Base-by-base conservation (phyloP, 2,797 vertebrate genomes). In the Gymnothorax reevesii region DNA sequence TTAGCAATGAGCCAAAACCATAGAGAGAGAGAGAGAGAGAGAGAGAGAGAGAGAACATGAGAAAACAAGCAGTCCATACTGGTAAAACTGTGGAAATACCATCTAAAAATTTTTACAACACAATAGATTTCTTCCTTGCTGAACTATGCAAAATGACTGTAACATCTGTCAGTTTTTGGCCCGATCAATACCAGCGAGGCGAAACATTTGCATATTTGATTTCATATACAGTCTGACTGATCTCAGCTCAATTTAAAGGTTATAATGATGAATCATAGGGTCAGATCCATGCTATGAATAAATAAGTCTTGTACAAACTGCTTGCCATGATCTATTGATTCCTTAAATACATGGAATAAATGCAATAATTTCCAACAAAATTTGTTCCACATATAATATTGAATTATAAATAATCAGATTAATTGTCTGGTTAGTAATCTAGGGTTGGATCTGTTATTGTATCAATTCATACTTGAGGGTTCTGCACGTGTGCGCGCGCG, bases 171-270 rank as follows among this genome's bases (percentile, higher is more conserved):
- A 79, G 4, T 84, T 77, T 85, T 73, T 88, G 27, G 57, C 55
- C 0, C 3, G 17, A 89, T 93, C 92, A 82, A 92, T 93, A 88
- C 13, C 55, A 8, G 75, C 86, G 2, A 84, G 91, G 92, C 89
- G 87, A 88, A 88, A 89, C 85, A 92, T 93, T 92, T 92, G 86
- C 91, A 93, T 94, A 92, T 93, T 91, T 89, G 87, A 90, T 90
- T 90, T 86, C 57, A 90, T 88, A 80, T 79, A 59, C 60, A 73
- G 33, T 86, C 90, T 93, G 92, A 92, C 90, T 89, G 75, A 49
- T 73, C 60, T 71, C 66, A 90, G 62, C 55, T 82, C 87, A 55
- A 87, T 87, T 59, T 87, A 93, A 93, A 94, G 91, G 91, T 93
- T 93, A 93, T 84, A 89, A 85, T 92, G 91, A 94, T 90, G 90